Base-by-base conservation (phyloP, 2,888 invertebrate genomes). In the Drosophila subquinaria region DNA sequence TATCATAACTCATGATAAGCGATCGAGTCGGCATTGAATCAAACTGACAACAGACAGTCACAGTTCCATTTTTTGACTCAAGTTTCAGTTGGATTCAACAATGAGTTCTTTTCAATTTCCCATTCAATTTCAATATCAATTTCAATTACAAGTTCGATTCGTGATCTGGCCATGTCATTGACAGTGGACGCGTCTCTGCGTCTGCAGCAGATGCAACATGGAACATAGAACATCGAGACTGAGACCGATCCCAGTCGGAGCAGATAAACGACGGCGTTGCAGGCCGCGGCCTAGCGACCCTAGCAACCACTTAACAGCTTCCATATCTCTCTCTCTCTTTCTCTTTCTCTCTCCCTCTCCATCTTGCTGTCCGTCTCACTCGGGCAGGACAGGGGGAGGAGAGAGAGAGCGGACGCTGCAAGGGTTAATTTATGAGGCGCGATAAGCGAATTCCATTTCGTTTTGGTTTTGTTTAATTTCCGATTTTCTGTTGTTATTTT, bases 371-470 rank as follows among this genome's bases (percentile, higher is more conserved):
- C 67, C 48, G 47, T 60, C 73, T 43, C 53, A 20, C 51, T 69
- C 52, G 53, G 17, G 17, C 17, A 17, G 17, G 17, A 8, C 45
- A 45, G 23, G 45, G 27, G 23, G 13, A 23, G 45, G 45, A 17
- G 17, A 35, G n/a, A 27, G 30, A 17, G 40, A 36, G 43, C 33
- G 82, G 70, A 76, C 73, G 74, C 78, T 82, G 84, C 79, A 89
- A 88, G 89, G 88, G 88, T 89, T 88, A 90, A 91, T 89, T 90
- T 90, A 90, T 87, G 90, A 83, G 87, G 81, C 84, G 90, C 90
- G 90, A 89, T 90, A 90, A 90, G 88, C 90, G 79, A 89, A 82
- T 85, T 89, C 89, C 90, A 85, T 85, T 90, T 85, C 83, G 81
- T 78, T 89, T 88, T 77, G 82, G 86, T 86, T 83, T 88, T 82